Evolutionary conservation across 2,888 invertebrate species (phyloP).

Genomic region (Oegoconia quadripuncta): DNA sequence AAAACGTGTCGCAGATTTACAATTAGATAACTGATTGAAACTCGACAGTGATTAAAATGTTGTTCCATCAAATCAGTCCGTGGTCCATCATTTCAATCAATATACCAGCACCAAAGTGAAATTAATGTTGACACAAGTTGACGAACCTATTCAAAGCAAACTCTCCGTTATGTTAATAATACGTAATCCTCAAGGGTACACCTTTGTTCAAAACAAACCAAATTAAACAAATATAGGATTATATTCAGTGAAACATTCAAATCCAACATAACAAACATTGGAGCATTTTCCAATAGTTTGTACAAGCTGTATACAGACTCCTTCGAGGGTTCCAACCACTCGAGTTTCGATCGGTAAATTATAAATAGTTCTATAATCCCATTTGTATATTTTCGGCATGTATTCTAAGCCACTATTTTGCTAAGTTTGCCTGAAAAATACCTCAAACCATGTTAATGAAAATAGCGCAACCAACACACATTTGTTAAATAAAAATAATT

Average conservation of each 20-base stretch:
- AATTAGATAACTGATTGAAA: constrained; percentile 8
- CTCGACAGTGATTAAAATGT: constrained; percentile 2
- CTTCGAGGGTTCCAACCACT: constrained; percentile 31
- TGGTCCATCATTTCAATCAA: no score
- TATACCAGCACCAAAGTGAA: no score
- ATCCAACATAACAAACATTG: constrained; percentile 66
- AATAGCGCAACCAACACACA: constrained; percentile 64
- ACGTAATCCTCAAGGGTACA: constrained; percentile 5
- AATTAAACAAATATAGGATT: constrained; percentile 78
- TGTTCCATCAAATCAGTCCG: background rate
- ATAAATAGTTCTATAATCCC: constrained; percentile 65
- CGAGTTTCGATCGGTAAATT: constrained; percentile 39
- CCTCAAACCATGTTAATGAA: constrained; percentile 69
- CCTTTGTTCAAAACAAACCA: constrained; percentile 60
- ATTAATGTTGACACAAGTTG: no score
- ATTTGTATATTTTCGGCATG: constrained; percentile 59
- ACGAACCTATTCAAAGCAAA: no score
- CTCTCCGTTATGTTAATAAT: background rate
- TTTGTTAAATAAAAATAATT: constrained; percentile 43
- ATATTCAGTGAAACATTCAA: constrained; percentile 77
- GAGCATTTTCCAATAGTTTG: constrained; percentile 50
- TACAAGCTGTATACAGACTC: constrained; percentile 48
- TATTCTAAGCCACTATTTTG: constrained; percentile 60
- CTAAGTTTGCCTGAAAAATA: constrained; percentile 57
- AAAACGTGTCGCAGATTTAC: constrained; percentile 11